Base-by-base conservation (phyloP, 2,113 vertebrate genomes). In the Opisthocomus hoazin region DNA sequence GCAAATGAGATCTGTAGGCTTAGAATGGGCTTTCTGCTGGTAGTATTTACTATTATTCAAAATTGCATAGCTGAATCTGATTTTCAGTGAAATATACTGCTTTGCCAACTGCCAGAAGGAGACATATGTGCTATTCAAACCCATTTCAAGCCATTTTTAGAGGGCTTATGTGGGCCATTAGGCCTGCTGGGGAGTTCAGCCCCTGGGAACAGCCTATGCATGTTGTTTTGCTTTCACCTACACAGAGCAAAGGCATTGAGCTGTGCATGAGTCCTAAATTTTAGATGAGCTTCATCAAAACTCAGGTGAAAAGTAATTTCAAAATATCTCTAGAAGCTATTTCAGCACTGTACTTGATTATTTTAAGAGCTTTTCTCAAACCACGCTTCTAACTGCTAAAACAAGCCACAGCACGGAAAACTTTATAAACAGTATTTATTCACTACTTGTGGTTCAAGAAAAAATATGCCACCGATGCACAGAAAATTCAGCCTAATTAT, bases 401-500 rank as follows among this genome's bases (percentile, higher is more conserved):
- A n/a, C 15, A 82, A 89, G 45, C 6, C 37, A 32, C 20, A 64
- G 48, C 22, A 82, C 54, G 65, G 50, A 83, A 69, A 85, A n/a
- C 4, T 75, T 84, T 71, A 8, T 60, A 61, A 51, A 13, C 21
- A 26, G n/a, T 46, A 50, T 22, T 68, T 76, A 57, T 45, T 75
- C 73, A 50, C 50, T 89, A 15, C 36, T 84, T 0, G 0, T 48
- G 21, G 22, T 58, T 84, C 57, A 61, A 76, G 45, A 73, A 79
- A 92, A 79, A 82, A 34, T n/a, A 50, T 39, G 18, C 24, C 20
- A 61, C 60, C 81, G 56, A 78, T 89, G 57, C 65, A 76, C 51
- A 71, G 81, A 92, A 91, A 95, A 94, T 83, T 89, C 70, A 77
- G 37, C 57, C 80, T 92, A 76, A 83, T 50, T 82, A 65, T 78